Percentiles rank a stretch among this genome's conserved stretches.
Conservation (phyloP, 2,113 vertebrate genomes). For the Sander lucioperca region DNA sequence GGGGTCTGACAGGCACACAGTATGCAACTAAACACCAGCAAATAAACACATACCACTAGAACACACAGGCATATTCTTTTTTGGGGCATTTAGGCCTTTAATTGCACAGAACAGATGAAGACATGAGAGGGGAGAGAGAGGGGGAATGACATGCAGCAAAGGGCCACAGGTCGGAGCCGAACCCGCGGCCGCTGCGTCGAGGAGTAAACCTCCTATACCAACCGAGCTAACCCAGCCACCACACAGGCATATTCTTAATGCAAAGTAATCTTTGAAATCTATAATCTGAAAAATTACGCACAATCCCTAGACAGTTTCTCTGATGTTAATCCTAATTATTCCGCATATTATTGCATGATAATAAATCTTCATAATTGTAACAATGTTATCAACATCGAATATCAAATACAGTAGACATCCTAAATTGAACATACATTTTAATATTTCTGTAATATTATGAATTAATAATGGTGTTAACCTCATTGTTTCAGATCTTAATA, state of each 20-base stretch:
- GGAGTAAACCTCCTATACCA: too few species aligned
- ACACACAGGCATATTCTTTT: background rate
- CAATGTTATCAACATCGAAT: background rate
- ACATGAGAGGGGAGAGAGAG: too few species aligned
- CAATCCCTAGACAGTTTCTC: background rate
- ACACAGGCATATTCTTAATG: background rate
- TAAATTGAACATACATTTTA: background rate
- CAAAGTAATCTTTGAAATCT: background rate
- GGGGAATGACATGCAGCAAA: too few species aligned
- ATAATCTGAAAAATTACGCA: background rate
- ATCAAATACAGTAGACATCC: background rate
- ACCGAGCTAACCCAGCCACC: too few species aligned
- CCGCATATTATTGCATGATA: background rate
- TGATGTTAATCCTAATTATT: slow-evolving; percentile 15
- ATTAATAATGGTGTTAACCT: background rate
- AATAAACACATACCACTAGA: background rate
- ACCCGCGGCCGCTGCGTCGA: too few species aligned
- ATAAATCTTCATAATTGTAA: slow-evolving; percentile 4
- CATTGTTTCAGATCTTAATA: background rate
- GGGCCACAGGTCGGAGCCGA: too few species aligned
- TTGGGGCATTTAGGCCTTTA: too few species aligned
- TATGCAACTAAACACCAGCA: slow-evolving; percentile 20
- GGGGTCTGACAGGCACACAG: slow-evolving; percentile 16
- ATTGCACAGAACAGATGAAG: too few species aligned
- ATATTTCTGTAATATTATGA: background rate